These are phyloP conservation scores for Neostethus bicornis DNA, from an alignment of 2,797 vertebrate genomes.

Conservation along the genomic window DNA sequence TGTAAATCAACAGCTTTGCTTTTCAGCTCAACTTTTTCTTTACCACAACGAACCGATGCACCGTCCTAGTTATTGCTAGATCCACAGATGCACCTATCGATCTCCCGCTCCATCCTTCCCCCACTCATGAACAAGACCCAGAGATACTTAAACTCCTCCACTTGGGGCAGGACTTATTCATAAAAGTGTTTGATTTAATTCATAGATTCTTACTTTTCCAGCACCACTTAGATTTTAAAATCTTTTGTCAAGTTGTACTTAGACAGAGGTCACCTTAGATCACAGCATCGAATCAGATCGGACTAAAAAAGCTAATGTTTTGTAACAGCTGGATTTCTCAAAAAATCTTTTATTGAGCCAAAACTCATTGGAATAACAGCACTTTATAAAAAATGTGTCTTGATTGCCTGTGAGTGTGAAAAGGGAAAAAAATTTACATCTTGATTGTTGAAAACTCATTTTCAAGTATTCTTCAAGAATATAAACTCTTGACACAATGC, in stretches of 20 bases:
- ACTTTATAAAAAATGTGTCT: neutral
- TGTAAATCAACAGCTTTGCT: no score
- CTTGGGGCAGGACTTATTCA: no score
- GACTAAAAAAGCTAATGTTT: neutral
- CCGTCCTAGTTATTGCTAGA: no score
- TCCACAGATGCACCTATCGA: no score
- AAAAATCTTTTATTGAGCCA: neutral
- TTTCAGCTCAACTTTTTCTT: no score
- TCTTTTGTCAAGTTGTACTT: neutral
- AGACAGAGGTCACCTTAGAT: neutral
- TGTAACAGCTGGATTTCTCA: neutral
- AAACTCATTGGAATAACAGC: neutral
- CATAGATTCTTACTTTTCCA: no score
- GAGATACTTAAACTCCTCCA: no score
- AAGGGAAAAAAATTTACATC: slow-evolving; percentile 14
- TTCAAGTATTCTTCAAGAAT: slow-evolving; percentile 72
- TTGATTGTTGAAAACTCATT: slow-evolving; percentile 66
- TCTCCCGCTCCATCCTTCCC: no score
- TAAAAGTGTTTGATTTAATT: no score
- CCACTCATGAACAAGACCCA: no score
- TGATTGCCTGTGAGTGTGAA: neutral
- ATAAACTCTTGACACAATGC: slow-evolving; percentile 57
- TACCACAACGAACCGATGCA: no score
- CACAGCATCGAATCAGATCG: neutral
- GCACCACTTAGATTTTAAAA: neutral